Conservation (phyloP, 2,888 invertebrate species). For the Tribolium freemani region DNA sequence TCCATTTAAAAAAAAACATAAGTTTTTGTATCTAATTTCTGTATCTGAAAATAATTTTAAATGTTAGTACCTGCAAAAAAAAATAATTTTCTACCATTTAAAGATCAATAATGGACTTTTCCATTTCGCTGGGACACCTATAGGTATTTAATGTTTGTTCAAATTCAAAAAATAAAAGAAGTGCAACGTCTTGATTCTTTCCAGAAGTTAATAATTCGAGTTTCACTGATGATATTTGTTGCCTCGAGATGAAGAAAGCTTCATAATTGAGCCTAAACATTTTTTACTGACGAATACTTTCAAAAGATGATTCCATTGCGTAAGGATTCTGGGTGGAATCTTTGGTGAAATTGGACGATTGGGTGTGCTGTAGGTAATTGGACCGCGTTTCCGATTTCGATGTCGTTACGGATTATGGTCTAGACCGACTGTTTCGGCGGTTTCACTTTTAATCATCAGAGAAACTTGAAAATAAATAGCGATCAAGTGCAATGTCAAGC, state of each 20-base stretch:
- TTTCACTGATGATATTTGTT: background rate
- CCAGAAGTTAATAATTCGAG: background rate
- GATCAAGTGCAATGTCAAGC: too few species aligned
- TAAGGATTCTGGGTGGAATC: conserved; percentile 8
- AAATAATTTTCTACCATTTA: too few species aligned
- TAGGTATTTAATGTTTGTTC: too few species aligned
- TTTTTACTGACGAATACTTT: conserved; percentile 5
- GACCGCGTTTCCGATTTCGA: conserved; percentile 22
- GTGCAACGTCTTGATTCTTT: background rate
- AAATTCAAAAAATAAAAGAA: too few species aligned
- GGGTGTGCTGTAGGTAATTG: conserved; percentile 8
- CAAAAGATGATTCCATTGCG: conserved; percentile 10
- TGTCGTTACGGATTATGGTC: conserved; percentile 8
- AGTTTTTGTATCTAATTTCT: too few species aligned
- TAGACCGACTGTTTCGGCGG: background rate
- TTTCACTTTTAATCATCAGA: conserved; percentile 4
- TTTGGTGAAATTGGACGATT: conserved; percentile 9
- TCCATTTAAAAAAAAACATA: too few species aligned
- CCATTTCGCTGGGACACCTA: too few species aligned
- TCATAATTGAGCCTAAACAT: conserved; percentile 5
- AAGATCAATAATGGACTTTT: too few species aligned
- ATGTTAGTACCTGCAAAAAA: too few species aligned
- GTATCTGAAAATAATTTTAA: too few species aligned
- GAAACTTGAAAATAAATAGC: background rate
- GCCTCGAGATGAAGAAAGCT: conserved; percentile 14